phyloP scores from a whole-genome alignment of 2,888 invertebrate species.

The Heliconius ethilla region DNA sequence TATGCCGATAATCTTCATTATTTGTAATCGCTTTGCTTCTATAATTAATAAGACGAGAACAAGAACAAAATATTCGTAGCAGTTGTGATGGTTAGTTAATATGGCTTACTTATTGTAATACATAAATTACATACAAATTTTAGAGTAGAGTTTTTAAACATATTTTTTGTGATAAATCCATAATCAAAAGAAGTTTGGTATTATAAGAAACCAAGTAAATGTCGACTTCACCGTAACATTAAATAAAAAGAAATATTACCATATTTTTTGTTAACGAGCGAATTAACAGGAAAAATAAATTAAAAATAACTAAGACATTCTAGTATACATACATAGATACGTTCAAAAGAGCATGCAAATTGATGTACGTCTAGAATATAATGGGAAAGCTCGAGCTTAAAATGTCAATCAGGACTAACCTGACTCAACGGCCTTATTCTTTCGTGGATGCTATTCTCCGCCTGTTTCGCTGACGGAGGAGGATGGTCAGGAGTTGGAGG shows the following conservation, averaged over 20 bases:
- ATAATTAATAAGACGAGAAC: neutral
- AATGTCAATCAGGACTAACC: constrained; percentile 84
- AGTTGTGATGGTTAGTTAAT: neutral
- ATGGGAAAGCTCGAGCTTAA: constrained; percentile 2
- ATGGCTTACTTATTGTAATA: neutral
- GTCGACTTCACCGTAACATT: neutral
- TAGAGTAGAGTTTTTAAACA: neutral
- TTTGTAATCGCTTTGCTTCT: neutral
- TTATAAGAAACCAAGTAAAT: neutral
- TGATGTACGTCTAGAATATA: constrained; percentile 5
- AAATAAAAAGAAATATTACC: neutral
- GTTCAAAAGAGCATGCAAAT: constrained; percentile 9
- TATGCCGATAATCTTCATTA: neutral
- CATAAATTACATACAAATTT: neutral
- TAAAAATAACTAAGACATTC: neutral
- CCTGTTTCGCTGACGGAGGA: constrained; percentile 94
- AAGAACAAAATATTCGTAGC: constrained; percentile 2
- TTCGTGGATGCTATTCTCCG: constrained; percentile 93
- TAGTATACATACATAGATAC: neutral
- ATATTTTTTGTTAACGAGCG: neutral
- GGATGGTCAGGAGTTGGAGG: too few relatives aligned
- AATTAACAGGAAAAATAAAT: constrained; percentile 7
- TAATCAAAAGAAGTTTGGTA: neutral
- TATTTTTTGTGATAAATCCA: neutral
- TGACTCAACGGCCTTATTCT: constrained; percentile 94